These are phyloP conservation scores for Sternotherus odoratus DNA, from an alignment of 2,797 vertebrate genomes.

Conservation along the genomic window DNA sequence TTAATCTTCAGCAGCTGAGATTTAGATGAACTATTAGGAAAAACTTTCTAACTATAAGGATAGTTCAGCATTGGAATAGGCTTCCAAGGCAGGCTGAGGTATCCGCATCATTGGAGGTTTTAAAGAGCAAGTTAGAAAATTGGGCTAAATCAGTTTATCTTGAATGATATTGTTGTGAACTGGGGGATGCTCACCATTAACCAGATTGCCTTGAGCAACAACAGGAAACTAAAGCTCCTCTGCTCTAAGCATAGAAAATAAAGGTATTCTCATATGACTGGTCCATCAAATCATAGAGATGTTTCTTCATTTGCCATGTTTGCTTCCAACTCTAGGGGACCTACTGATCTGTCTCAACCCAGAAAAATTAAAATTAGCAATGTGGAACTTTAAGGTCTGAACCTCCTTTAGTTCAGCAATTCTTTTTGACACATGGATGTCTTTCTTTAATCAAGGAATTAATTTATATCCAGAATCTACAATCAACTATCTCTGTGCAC, in stretches of 20 bases:
- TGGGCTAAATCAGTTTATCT: constrained; percentile 4
- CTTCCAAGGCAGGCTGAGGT: neutral
- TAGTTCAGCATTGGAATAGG: neutral
- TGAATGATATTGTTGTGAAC: neutral
- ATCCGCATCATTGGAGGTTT: neutral
- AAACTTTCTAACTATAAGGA: neutral
- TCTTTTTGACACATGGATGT: neutral
- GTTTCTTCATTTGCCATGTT: constrained; percentile 27
- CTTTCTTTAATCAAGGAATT: constrained; percentile 34
- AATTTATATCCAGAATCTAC: constrained; percentile 17
- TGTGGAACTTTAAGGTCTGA: constrained; percentile 13
- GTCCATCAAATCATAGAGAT: constrained; percentile 56
- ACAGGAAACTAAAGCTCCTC: constrained; percentile 50
- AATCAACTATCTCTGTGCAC: neutral
- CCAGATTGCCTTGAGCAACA: constrained; percentile 29
- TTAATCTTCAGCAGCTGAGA: neutral
- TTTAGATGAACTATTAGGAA: neutral
- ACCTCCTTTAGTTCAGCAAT: neutral
- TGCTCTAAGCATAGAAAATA: constrained; percentile 56
- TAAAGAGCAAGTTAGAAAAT: neutral
- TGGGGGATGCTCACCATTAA: constrained; percentile 23
- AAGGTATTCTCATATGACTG: constrained; percentile 24
- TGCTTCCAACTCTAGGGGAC: constrained; percentile 32
- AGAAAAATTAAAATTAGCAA: constrained; percentile 42
- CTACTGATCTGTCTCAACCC: constrained; percentile 52